phyloP scores from a whole-genome alignment of 1,140 invertebrate species.

The Drosophila asahinai region DNA sequence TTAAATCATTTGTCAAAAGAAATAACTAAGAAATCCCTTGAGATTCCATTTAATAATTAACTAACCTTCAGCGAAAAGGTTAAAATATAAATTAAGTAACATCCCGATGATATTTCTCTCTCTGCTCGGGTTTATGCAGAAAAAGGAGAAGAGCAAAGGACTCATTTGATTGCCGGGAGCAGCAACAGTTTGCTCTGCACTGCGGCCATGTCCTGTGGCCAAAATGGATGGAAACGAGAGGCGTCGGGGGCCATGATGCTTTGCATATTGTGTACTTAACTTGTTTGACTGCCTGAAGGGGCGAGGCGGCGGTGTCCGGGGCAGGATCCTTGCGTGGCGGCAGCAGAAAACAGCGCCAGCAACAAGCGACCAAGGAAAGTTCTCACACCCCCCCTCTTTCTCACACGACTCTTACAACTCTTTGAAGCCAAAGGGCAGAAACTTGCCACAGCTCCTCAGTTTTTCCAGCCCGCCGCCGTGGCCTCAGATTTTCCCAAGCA shows the following conservation, averaged over 20 bases:
- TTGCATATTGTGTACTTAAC: slow-evolving; percentile 66
- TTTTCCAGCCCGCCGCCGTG: not conserved
- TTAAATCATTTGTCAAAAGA: too few species aligned
- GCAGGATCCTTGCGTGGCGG: too few species aligned
- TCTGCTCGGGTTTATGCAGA: not conserved
- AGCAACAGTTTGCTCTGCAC: slow-evolving; percentile 64
- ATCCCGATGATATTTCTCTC: not conserved
- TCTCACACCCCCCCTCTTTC: slow-evolving; percentile 1
- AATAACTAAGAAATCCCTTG: not conserved
- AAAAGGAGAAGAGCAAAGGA: slow-evolving; percentile 5
- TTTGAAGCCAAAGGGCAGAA: slow-evolving; percentile 66
- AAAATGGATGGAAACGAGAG: slow-evolving; percentile 37
- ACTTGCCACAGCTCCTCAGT: slow-evolving; percentile 48
- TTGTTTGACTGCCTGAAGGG: slow-evolving; percentile 49
- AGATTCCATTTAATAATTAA: not conserved
- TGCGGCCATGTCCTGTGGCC: slow-evolving; percentile 56
- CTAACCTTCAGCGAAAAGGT: accelerated
- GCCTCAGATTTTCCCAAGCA: slow-evolving; percentile 18
- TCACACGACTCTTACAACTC: slow-evolving; percentile 38
- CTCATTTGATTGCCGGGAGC: slow-evolving; percentile 57
- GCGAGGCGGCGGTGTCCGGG: not conserved
- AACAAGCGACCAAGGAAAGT: slow-evolving; percentile 53
- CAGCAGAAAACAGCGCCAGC: slow-evolving; percentile 24
- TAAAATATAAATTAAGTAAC: not conserved
- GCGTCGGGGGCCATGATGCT: slow-evolving; percentile 28